Evolutionary conservation across 2,113 vertebrate genomes (phyloP), one percentile per base, ranked within the genome.

Genomic region (Anolis sagrei): DNA sequence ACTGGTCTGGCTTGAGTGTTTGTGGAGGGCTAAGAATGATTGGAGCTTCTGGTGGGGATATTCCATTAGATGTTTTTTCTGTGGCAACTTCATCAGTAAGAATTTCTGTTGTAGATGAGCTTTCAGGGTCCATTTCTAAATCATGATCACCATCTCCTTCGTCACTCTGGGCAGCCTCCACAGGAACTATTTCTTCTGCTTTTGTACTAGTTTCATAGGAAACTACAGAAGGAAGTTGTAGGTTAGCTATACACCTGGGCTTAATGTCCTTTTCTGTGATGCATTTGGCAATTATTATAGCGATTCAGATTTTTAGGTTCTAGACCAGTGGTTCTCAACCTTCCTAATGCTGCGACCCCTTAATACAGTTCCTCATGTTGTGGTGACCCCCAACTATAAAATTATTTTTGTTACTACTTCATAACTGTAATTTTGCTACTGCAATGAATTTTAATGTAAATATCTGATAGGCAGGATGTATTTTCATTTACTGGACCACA

Each of bases 1-100:
- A 99, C 0, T 91, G 44, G 29, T 99, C 97, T 0, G 98, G 97
- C 5, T 97, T 98, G 23, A 95, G 97, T 0, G 98, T 99, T 94
- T 98, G 98, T 0, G 99, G 98, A 3, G 98, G 98, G 93, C 98
- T 99, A 94, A 96, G 97, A 90, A 99, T 99, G 94, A 99, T 97
- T n/a, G 99, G 99, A 0, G 99, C 99, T 66, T 99, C 98, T 0
- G 98, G 98, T 1, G 96, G 96, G 0, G 96, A 93, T 3, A 91
- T 85, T 0, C 90, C 95, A 0, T 78, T 82, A 2, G 29, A 2
- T 0, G 85, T 92, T 75, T 94, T 95, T 0, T 96, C 97, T 0
- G 93, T 29, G 0, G 79, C 94, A 0, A 62, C 62, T 0, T 74
- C 87, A 0, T 82, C 87, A 62, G 14, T 14, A 6, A 0, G 85